Percentiles rank a stretch among this genome's conserved stretches.
These are phyloP conservation scores for Paradisaea rubra DNA, from an alignment of 2,113 vertebrate genomes.

Conservation along the genomic window DNA sequence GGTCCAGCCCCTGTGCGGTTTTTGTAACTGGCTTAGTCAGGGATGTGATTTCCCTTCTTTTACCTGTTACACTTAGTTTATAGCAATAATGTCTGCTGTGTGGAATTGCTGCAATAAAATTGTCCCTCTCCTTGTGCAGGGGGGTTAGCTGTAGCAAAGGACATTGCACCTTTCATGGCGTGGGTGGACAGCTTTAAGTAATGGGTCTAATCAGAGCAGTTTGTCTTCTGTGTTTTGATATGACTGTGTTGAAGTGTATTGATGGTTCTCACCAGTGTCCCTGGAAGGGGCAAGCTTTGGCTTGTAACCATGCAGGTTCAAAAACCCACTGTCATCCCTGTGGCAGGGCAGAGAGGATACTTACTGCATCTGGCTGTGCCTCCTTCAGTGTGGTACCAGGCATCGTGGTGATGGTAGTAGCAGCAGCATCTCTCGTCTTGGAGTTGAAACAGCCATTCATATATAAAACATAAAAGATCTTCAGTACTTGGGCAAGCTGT, in stretches of 20 bases:
- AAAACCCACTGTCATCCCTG: background rate
- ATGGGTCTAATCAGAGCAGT: background rate
- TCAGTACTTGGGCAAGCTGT: background rate
- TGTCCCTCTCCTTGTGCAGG: background rate
- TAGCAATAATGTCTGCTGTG: background rate
- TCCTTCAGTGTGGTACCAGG: background rate
- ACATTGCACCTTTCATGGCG: background rate
- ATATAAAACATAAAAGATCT: background rate
- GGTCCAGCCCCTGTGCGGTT: background rate
- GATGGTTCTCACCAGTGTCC: background rate
- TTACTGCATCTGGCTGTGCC: background rate
- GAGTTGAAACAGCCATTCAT: background rate
- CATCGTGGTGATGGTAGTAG: background rate
- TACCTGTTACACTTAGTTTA: background rate
- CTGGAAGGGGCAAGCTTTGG: background rate
- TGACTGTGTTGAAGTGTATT: fast-evolving
- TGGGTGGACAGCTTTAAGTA: background rate
- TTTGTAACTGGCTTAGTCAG: background rate
- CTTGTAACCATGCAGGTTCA: fast-evolving
- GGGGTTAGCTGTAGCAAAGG: background rate
- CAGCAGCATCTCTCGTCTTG: background rate
- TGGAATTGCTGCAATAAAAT: background rate
- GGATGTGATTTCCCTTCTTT: background rate
- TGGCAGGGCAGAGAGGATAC: background rate
- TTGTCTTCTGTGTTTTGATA: background rate